Evolutionary conservation across 1,140 invertebrate genomes (phyloP).

Genomic region (Caenorhabditis inopinata): DNA sequence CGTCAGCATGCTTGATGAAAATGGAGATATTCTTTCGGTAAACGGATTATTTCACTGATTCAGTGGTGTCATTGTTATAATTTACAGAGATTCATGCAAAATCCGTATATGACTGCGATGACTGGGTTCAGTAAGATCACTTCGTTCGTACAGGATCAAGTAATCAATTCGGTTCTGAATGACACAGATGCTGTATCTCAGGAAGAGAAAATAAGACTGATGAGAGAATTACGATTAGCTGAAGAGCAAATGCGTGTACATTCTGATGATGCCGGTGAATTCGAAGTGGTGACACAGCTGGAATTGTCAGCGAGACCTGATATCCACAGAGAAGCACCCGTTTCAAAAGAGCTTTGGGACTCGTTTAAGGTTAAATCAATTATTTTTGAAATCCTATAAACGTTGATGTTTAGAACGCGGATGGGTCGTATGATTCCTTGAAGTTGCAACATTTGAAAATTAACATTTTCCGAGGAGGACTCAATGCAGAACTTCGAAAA

Average conservation of each 20-base stretch:
- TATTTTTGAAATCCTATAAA: too few relatives aligned
- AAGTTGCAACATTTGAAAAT: constrained; percentile 58
- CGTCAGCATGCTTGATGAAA: constrained; percentile 47
- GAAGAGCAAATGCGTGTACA: constrained; percentile 33
- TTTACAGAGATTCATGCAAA: constrained; percentile 50
- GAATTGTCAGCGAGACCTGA: constrained; percentile 49
- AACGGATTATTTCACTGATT: background rate
- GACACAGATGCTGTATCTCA: constrained; percentile 45
- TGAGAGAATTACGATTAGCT: constrained; percentile 41
- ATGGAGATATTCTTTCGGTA: constrained; percentile 54
- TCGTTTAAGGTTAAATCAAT: background rate
- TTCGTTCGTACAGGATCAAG: constrained; percentile 51
- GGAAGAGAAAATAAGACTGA: constrained; percentile 49
- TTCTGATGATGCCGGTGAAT: constrained; percentile 41
- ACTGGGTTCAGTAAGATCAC: constrained; percentile 52
- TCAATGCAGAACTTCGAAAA: constrained; percentile 72
- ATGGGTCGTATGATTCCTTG: constrained; percentile 39
- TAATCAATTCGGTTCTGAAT: constrained; percentile 37
- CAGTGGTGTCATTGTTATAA: too few relatives aligned
- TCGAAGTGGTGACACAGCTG: constrained; percentile 51
- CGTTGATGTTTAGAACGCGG: background rate
- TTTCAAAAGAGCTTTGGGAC: constrained; percentile 39
- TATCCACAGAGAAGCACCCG: constrained; percentile 45
- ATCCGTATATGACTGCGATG: constrained; percentile 52
- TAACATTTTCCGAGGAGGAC: constrained; percentile 61